These are phyloP conservation scores for Drosophila lacertosa DNA, from an alignment of 1,140 invertebrate species.

Conservation along the genomic window DNA sequence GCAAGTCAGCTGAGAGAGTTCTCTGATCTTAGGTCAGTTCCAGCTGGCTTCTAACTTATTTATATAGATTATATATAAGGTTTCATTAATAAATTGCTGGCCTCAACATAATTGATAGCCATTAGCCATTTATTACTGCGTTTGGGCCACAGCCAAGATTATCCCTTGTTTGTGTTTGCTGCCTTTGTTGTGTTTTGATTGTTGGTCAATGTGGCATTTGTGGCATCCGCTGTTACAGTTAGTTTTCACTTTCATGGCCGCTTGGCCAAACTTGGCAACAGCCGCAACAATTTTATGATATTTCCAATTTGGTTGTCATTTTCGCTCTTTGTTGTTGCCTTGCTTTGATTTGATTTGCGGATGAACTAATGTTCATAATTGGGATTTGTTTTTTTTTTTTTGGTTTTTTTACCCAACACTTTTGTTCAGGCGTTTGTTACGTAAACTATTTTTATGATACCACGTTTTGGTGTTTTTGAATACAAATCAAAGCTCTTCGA, in stretches of 20 bases:
- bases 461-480: background rate
- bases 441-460: constrained; percentile 54
- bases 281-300: constrained; percentile 67
- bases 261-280: constrained; percentile 52
- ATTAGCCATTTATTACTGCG: constrained; percentile 25
- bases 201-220: constrained; percentile 50
- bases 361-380: constrained; percentile 73
- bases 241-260: constrained; percentile 70
- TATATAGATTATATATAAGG: constrained; percentile 1
- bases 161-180: constrained; percentile 31
- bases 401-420: constrained; percentile 5
- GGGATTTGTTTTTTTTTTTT: constrained; percentile 26
- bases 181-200: constrained; percentile 44
- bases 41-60: background rate
- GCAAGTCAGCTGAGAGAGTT: constrained; percentile 34
- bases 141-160: constrained; percentile 13
- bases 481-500: too few relatives aligned
- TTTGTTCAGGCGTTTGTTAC: constrained; percentile 38
- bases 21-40: constrained; percentile 13
- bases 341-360: constrained; percentile 51
- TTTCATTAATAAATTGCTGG: constrained; percentile 29
- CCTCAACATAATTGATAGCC: constrained; percentile 16
- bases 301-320: constrained; percentile 52
- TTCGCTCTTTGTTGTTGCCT: constrained; percentile 33
- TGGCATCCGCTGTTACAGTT: constrained; percentile 56